Percentiles rank a stretch among this genome's conserved stretches.
Conservation (phyloP, 2,797 vertebrate genomes). For the Coendou prehensilis region DNA sequence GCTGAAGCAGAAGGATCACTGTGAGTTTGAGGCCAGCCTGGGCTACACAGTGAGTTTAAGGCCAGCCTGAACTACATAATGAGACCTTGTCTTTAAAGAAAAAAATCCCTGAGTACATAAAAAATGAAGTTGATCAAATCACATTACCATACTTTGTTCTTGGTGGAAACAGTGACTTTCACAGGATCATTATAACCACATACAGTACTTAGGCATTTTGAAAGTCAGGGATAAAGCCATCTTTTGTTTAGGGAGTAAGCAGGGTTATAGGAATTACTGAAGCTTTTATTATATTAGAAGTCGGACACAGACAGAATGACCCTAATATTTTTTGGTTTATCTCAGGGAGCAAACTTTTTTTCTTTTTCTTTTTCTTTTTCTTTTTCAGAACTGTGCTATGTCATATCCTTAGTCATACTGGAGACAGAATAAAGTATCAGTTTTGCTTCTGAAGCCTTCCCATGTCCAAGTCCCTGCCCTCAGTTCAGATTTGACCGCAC, state of each 20-base stretch:
- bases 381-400: background rate
- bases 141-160: background rate
- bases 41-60: background rate
- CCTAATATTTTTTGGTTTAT: conserved; percentile 37
- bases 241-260: background rate
- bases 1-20: background rate
- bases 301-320: background rate
- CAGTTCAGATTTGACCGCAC: background rate
- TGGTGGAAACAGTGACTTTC: background rate
- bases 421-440: background rate
- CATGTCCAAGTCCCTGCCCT: background rate
- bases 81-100: background rate
- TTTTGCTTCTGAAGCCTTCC: background rate
- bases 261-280: background rate
- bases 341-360: background rate
- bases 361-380: background rate
- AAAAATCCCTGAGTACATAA: background rate
- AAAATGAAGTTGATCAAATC: background rate
- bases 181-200: accelerated
- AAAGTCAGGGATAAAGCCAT: background rate
- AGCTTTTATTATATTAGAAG: conserved; percentile 13
- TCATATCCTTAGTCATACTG: background rate
- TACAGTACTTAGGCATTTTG: accelerated
- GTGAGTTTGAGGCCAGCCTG: background rate
- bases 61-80: background rate